These are phyloP conservation scores for Drosophila mulleri DNA, from an alignment of 2,888 invertebrate species.

Conservation along the genomic window DNA sequence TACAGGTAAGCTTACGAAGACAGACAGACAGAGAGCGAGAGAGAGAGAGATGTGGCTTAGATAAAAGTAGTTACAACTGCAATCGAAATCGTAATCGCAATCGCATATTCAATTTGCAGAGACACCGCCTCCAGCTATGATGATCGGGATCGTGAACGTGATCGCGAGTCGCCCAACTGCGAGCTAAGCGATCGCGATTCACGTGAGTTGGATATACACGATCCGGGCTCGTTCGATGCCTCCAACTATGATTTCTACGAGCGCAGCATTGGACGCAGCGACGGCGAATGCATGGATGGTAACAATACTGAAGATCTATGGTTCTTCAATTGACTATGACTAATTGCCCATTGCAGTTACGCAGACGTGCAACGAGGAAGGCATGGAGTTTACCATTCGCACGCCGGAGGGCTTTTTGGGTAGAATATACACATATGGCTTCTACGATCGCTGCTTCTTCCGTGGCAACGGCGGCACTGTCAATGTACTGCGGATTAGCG, in stretches of 20 bases:
- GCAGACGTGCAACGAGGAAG: constrained; percentile 96
- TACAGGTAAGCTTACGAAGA: constrained; percentile 87
- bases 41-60: constrained; percentile 50
- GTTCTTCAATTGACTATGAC: constrained; percentile 30
- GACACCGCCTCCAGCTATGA: constrained; percentile 87
- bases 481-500: constrained; percentile 93
- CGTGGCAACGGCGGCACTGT: constrained; percentile 94
- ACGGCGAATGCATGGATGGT: constrained; percentile 94
- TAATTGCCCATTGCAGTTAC: constrained; percentile 87
- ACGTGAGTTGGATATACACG: constrained; percentile 92
- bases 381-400: constrained; percentile 96
- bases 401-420: constrained; percentile 96
- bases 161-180: constrained; percentile 89
- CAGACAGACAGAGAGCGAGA: too few species aligned
- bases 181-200: constrained; percentile 95
- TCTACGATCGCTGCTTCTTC: constrained; percentile 96
- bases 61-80: constrained; percentile 14
- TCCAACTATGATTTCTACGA: constrained; percentile 95
- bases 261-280: constrained; percentile 90
- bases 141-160: constrained; percentile 86
- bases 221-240: constrained; percentile 93
- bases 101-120: constrained; percentile 83
- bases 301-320: constrained; percentile 69
- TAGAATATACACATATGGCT: constrained; percentile 95
- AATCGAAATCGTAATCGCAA: constrained; percentile 35